phyloP scores from a whole-genome alignment of 1,140 invertebrate genomes.

The Hestina assimilis region DNA sequence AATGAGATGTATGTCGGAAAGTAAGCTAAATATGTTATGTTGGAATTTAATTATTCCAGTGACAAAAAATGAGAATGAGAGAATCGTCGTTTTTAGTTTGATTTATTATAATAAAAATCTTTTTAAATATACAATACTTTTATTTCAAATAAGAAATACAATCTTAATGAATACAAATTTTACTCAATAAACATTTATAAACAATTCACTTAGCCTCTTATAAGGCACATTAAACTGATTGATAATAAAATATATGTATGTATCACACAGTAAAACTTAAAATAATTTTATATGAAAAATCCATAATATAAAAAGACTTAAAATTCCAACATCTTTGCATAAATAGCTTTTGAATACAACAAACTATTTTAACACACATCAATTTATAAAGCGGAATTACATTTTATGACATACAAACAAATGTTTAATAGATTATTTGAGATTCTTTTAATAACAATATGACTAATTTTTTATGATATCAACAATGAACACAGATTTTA shows the following conservation, averaged over 20 bases:
- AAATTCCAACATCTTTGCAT: neutral
- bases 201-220: conserved; percentile 10
- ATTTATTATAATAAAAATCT: neutral
- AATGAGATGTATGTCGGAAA: too few relatives aligned
- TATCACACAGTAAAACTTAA: neutral
- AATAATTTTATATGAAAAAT: neutral
- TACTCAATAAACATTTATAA: neutral
- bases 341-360: conserved; percentile 10
- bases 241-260: conserved; percentile 5
- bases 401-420: conserved; percentile 1
- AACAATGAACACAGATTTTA: conserved; percentile 25
- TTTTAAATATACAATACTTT: neutral
- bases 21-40: too few relatives aligned
- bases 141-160: conserved; percentile 5
- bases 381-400: conserved; percentile 8
- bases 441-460: conserved; percentile 8
- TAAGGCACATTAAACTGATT: conserved; percentile 20
- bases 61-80: too few relatives aligned
- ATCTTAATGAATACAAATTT: conserved; percentile 5
- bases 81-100: too few relatives aligned
- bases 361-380: neutral
- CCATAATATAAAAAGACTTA: neutral
- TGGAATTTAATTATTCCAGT: too few relatives aligned
- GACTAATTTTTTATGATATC: conserved; percentile 12
- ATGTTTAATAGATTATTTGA: conserved; percentile 9